A percentile compares a stretch with the other conserved stretches of the same genome.
These are phyloP conservation scores for Drosophila baimaii DNA, from an alignment of 1,140 invertebrate genomes.

Conservation along the genomic window DNA sequence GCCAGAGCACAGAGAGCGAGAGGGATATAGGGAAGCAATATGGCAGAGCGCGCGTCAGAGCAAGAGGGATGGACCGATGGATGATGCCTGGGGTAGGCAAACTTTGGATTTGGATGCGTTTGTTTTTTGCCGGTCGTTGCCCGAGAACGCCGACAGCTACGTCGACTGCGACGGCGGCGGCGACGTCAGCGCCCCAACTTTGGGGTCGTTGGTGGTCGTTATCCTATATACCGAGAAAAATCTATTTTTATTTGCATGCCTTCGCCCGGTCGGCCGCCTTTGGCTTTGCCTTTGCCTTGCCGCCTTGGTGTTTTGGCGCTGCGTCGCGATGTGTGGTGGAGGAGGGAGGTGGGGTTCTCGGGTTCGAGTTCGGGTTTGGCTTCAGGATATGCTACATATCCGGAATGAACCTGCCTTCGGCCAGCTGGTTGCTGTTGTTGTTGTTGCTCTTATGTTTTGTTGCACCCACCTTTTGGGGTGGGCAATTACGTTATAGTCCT, in stretches of 20 bases:
- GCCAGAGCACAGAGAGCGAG: constrained; percentile 17
- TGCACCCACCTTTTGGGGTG: constrained; percentile 2
- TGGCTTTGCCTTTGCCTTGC: constrained; percentile 14
- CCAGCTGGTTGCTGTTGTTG: constrained; percentile 10
- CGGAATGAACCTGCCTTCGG: constrained; percentile 29
- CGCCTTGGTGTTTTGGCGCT: constrained; percentile 12
- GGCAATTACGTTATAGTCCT: too few species aligned
- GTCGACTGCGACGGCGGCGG: constrained; percentile 1
- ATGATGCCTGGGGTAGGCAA: constrained; percentile 42
- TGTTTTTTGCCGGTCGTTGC: constrained; percentile 75
- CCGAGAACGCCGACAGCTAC: constrained; percentile 40
- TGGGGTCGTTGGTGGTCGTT: constrained; percentile 84
- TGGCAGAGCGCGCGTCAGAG: not conserved
- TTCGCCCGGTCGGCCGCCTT: constrained; percentile 38
- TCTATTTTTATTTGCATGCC: constrained; percentile 80
- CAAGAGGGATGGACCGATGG: not conserved
- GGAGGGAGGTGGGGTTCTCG: not conserved
- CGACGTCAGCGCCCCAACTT: constrained; percentile 45
- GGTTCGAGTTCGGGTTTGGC: not conserved
- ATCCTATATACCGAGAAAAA: constrained; percentile 84
- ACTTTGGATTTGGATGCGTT: constrained; percentile 48
- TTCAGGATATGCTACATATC: constrained; percentile 8
- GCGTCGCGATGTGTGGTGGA: not conserved
- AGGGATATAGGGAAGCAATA: constrained; percentile 23
- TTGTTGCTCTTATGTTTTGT: not conserved